A percentile compares a stretch with the other conserved stretches of the same genome.
phyloP scores from a whole-genome alignment of 1,140 invertebrate genomes.

The Aporrectodea caliginosa region DNA sequence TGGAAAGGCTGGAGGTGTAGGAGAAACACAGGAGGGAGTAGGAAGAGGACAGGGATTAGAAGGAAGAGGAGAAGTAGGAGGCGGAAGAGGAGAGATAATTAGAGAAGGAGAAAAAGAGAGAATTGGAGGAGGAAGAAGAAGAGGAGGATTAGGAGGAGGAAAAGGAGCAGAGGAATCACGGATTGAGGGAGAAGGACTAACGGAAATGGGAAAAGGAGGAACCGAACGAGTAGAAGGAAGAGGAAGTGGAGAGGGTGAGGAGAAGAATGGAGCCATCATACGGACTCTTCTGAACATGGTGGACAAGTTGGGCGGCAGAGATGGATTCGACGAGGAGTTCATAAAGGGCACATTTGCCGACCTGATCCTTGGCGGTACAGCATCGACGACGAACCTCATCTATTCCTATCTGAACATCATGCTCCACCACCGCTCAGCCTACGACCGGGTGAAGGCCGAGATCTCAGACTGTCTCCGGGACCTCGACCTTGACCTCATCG shows the following conservation, averaged over 20 bases:
- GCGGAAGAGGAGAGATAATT: no score
- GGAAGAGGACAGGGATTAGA: not conserved
- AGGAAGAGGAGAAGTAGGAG: not conserved
- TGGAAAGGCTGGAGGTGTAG: no score
- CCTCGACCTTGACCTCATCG: not conserved
- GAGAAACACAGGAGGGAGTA: not conserved
- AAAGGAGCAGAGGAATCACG: not conserved
- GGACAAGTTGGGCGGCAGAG: not conserved
- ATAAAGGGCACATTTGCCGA: not conserved
- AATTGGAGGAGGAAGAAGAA: not conserved
- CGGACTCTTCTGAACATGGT: not conserved
- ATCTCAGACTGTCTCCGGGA: not conserved
- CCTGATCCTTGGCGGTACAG: not conserved
- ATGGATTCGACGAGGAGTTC: not conserved
- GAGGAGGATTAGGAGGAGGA: no score
- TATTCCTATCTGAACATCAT: slow-evolving; percentile 7
- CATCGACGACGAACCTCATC: not conserved
- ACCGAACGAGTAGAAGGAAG: not conserved
- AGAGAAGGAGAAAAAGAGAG: not conserved
- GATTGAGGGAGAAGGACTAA: not conserved
- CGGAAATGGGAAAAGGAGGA: not conserved
- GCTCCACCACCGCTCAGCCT: not conserved
- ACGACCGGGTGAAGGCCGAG: not conserved
- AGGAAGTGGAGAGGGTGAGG: no score
- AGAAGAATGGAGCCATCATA: not conserved